A percentile compares a stretch with the other conserved stretches of the same genome.
Evolutionary conservation across 2,888 invertebrate genomes (phyloP).

Genomic region (Macrophya annulata): DNA sequence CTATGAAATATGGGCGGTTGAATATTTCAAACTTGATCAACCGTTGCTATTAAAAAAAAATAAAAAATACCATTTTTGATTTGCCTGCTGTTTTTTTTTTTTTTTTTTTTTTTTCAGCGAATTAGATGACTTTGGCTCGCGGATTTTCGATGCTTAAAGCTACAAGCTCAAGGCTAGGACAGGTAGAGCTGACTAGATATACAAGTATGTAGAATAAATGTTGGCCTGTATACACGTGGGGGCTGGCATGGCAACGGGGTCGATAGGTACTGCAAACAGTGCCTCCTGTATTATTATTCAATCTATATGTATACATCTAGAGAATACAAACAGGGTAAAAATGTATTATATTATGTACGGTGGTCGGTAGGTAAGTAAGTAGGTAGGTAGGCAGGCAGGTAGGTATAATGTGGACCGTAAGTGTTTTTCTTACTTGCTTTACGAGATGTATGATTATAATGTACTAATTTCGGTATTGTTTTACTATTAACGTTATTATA

Average conservation of each 20-base stretch:
- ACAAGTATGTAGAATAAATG: slow-evolving; percentile 31
- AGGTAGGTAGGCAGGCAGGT: not conserved
- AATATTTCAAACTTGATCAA: not conserved
- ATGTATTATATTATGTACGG: not conserved
- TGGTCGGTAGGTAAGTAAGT: not conserved
- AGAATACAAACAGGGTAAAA: slow-evolving; percentile 27
- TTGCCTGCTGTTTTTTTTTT: not conserved
- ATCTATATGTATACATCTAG: slow-evolving; percentile 41
- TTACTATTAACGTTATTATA: not conserved
- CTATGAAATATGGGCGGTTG: not conserved
- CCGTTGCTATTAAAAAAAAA: too few relatives aligned
- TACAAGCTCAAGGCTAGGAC: not conserved
- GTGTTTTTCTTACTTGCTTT: not conserved
- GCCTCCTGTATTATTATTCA: slow-evolving; percentile 50
- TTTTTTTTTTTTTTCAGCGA: not conserved
- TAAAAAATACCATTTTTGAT: not conserved
- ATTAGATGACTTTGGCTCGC: not conserved
- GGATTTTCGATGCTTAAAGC: not conserved
- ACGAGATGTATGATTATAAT: not conserved
- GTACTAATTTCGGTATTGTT: not conserved
- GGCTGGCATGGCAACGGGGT: slow-evolving; percentile 79
- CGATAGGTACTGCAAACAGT: slow-evolving; percentile 71
- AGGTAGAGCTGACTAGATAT: slow-evolving; percentile 16
- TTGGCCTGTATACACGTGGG: slow-evolving; percentile 72
- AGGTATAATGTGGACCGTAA: slow-evolving; percentile 2